Base-by-base conservation (phyloP, 2,113 vertebrate genomes). In the Excalfactoria chinensis region DNA sequence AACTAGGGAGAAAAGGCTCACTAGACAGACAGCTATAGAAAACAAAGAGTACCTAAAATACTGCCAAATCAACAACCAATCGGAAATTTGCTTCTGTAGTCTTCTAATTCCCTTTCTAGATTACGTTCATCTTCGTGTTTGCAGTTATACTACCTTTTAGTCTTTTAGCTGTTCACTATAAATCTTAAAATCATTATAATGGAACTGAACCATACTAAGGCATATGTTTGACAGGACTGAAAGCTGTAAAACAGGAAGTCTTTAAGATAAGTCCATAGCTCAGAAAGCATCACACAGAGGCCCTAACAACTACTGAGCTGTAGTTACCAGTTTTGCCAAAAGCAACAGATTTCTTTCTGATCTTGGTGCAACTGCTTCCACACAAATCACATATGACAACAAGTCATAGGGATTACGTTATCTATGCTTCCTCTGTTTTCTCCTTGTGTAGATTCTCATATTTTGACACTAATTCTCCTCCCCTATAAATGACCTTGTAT, bases 381-480 rank as follows among this genome's bases (percentile, higher is more conserved):
- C 90, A 95, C 92, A 97, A 95, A 95, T 96, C 93, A 96, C 67
- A 86, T 66, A 55, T 41, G 86, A 66, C 93, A 80, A 94, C 83
- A 88, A 94, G 95, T 96, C 90, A 95, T 62, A 94, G 73, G 62
- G 88, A 79, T 93, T 95, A 93, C 93, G 80, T 63, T 96, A 73
- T 93, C 91, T 93, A 70, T 96, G 89, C 89, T 64, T 94, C 93
- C 90, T 96, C 95, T 96, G 95, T 95, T 92, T 92, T 93, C 94
- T 92, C 17, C 77, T 89, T 68, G 46, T 93, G 87, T 76, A 90
- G 94, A 91, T 89, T 94, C 81, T 77, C 94, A 84, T 79, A 87
- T 95, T 96, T 94, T 96, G 92, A 96, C 87, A 91, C 81, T 91
- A 83, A 84, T 82, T 85, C 74, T 92, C 88, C 89, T 95, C 93